Conservation (phyloP, 2,888 invertebrate species). For the Pimpla rufipes region DNA sequence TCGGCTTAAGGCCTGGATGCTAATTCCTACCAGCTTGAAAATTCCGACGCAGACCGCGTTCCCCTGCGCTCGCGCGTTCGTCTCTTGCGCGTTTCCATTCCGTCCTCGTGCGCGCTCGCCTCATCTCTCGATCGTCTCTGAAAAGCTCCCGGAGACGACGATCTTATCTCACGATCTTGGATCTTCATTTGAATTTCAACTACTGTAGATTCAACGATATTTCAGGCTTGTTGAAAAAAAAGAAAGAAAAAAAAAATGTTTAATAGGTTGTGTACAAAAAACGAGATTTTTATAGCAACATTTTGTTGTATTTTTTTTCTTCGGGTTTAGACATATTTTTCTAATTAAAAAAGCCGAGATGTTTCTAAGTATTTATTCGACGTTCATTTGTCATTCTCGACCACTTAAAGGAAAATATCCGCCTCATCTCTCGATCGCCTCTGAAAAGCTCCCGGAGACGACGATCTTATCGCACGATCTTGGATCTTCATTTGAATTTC, state of each 20-base stretch:
- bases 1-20: conserved; percentile 40
- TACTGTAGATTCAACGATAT: neutral
- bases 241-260: too few relatives aligned
- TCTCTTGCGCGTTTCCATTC: conserved; percentile 22
- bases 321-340: too few relatives aligned
- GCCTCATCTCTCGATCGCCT: conserved; percentile 3
- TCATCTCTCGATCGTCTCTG: conserved; percentile 3
- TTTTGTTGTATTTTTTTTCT: too few relatives aligned
- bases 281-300: too few relatives aligned
- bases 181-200: conserved; percentile 39
- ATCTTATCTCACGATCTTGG: conserved; percentile 47
- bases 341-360: too few relatives aligned
- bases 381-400: too few relatives aligned
- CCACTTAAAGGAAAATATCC: neutral
- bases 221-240: neutral
- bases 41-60: conserved; percentile 42
- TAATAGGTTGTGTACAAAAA: neutral
- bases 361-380: too few relatives aligned
- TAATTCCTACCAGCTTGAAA: conserved; percentile 60
- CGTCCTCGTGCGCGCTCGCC: conserved; percentile 23
- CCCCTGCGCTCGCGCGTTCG: neutral
- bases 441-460: conserved; percentile 2
- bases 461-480: conserved; percentile 45
- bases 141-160: conserved; percentile 1
- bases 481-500: conserved; percentile 41